Evolutionary conservation across 2,797 vertebrate species (phyloP).

Genomic region (Enteromius radiatus): DNA sequence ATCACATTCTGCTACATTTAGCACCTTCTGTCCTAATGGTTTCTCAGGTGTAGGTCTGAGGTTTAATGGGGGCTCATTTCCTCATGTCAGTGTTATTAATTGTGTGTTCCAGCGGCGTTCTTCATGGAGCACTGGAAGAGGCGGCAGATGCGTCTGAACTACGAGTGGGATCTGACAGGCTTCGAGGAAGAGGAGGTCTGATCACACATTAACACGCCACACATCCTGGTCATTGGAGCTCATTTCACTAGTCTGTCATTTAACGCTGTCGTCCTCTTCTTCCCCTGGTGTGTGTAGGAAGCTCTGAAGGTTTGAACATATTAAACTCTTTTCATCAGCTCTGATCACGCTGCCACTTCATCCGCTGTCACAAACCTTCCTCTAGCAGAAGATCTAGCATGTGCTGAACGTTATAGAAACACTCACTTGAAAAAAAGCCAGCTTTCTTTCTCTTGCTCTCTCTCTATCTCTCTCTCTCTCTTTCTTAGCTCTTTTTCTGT

Average conservation of each 20-base stretch:
- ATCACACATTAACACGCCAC: background rate
- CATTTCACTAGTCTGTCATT: slow-evolving; percentile 8
- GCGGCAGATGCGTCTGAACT: slow-evolving; percentile 96
- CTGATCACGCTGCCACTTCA: slow-evolving; percentile 32
- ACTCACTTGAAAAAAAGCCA: background rate
- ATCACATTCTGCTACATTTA: slow-evolving; percentile 59
- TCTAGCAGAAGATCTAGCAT: background rate
- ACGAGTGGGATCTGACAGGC: slow-evolving; percentile 96
- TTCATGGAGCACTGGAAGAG: slow-evolving; percentile 99
- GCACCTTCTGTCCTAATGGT: slow-evolving; percentile 23
- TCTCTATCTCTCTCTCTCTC: background rate
- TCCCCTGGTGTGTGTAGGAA: slow-evolving; percentile 85
- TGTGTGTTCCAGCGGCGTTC: slow-evolving; percentile 86
- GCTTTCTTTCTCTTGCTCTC: background rate
- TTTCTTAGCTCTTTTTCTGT: background rate
- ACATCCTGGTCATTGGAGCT: background rate
- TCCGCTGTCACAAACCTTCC: background rate
- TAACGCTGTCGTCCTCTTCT: slow-evolving; percentile 54
- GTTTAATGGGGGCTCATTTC: slow-evolving; percentile 35
- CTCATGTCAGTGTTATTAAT: slow-evolving; percentile 2
- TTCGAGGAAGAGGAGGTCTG: slow-evolving; percentile 98
- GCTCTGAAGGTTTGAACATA: slow-evolving; percentile 66
- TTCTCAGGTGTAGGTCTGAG: slow-evolving; percentile 10
- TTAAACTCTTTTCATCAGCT: slow-evolving; percentile 33
- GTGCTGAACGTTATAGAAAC: background rate